Conservation (phyloP, 1,140 invertebrate species). For the Drosophila aff. region DNA sequence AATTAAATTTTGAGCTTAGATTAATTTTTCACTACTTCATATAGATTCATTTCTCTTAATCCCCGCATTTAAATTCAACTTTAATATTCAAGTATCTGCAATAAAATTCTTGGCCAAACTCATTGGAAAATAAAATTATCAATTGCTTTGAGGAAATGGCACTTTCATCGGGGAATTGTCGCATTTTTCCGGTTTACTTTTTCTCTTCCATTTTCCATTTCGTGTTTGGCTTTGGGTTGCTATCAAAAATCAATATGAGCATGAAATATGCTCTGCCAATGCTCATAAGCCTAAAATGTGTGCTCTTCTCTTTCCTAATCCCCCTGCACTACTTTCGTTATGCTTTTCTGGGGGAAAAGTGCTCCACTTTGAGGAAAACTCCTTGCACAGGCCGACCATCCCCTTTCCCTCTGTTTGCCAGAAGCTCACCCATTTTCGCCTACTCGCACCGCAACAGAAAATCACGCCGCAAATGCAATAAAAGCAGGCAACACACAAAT, state of each 20-base stretch:
- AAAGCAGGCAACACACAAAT: conserved; percentile 52
- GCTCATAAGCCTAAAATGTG: conserved; percentile 39
- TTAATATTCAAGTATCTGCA: neutral
- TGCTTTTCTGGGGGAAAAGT: conserved; percentile 28
- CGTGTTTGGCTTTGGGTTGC: conserved; percentile 24
- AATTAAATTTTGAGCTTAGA: neutral
- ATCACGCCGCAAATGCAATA: conserved; percentile 68
- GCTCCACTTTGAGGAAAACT: conserved; percentile 45
- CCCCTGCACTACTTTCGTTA: conserved; percentile 36
- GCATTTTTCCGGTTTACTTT: conserved; percentile 23
- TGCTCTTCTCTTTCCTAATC: conserved; percentile 22
- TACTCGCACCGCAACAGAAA: conserved; percentile 41
- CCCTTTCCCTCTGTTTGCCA: neutral
- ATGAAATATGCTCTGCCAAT: conserved; percentile 37
- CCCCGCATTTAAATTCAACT: neutral
- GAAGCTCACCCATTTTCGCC: conserved; percentile 11
- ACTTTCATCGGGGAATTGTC: conserved; percentile 16
- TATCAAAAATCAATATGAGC: conserved; percentile 51
- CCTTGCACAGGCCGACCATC: neutral
- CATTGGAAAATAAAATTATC: conserved; percentile 18
- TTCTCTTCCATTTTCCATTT: conserved; percentile 27
- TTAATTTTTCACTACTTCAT: neutral
- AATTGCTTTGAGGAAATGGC: conserved; percentile 7
- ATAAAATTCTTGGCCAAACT: neutral
- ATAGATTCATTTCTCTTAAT: neutral